Base-by-base conservation (phyloP, 2,888 invertebrate genomes). In the Melinaea marsaeus region DNA sequence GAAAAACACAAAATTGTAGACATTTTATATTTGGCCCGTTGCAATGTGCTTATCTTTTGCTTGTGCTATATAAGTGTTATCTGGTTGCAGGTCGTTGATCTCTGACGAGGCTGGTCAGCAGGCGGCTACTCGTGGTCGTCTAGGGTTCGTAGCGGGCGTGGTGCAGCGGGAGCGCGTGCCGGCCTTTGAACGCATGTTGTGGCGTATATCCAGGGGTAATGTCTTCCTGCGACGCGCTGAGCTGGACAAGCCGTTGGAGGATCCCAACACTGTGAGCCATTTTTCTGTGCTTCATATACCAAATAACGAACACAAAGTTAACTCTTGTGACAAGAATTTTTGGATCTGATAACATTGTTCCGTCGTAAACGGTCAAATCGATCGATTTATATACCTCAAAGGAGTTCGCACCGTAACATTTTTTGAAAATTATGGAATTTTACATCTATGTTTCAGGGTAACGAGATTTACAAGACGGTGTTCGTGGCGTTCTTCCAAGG, bases 401-500 rank as follows among this genome's bases (percentile, higher is more conserved):
- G 22, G 22, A 22, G 22, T 22, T 22, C 22, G 22, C 22, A 22
- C 22, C 22, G 22, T 22, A 22, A 22, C 22, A 22, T 22, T 22
- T 22, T 22, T 22, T 22, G 22, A 22, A 22, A 22, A 22, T 22
- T 22, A 22, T 22, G 22, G 22, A 22, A 22, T 22, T 22, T 22
- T 22, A 22, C 22, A 22, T 60, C 46, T 9, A 32, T 35, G 56
- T 64, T 34, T 35, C 81, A 97, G 97, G 97, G 97, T 65, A 96
- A 96, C 78, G 93, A 95, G 77, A 95, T 97, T 69, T 94, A 94
- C 91, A 98, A 98, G 89, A 95, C 95, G 2, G 98, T 97, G 55
- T 98, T 98, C 91, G 95, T 95, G 63, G 95, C 95, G 45, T 95
- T 95, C 92, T 95, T 95, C 92, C 95, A 98, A 95, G 98, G 98